Conservation (phyloP, 2,113 vertebrate species). For the Xyliphius kryptos region DNA sequence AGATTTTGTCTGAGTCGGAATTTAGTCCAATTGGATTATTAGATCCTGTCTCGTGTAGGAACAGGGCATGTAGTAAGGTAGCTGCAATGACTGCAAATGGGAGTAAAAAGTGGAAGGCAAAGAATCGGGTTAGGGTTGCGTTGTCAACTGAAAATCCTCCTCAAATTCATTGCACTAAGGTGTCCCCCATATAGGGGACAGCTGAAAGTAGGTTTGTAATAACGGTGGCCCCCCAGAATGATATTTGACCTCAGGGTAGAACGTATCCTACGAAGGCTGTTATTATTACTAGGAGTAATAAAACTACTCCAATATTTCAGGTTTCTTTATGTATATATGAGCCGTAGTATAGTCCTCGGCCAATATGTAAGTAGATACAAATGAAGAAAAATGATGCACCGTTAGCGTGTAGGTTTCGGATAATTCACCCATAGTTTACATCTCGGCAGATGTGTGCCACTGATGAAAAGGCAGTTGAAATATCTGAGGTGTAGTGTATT, state of each 20-base stretch:
- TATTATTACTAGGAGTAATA: conserved; percentile 1
- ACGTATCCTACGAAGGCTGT: conserved; percentile 37
- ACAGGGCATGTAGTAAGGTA: no score
- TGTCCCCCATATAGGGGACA: not conserved
- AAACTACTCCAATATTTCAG: conserved; percentile 24
- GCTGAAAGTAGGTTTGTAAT: conserved; percentile 45
- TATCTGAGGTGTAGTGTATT: conserved; percentile 40
- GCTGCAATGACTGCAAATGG: not conserved
- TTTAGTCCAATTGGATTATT: no score
- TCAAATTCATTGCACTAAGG: not conserved
- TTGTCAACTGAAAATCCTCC: not conserved
- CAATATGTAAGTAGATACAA: conserved; percentile 24
- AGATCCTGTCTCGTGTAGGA: no score
- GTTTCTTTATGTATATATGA: conserved; percentile 28
- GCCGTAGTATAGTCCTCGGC: conserved; percentile 3
- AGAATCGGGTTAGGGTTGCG: conserved; percentile 9
- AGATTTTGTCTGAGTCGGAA: no score
- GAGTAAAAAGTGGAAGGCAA: not conserved
- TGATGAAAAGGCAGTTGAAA: not conserved
- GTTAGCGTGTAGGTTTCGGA: conserved; percentile 23
- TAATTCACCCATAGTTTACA: no score
- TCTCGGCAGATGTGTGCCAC: no score
- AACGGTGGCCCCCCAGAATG: conserved; percentile 41
- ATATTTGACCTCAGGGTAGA: conserved; percentile 45
- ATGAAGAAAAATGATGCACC: conserved; percentile 43